A percentile compares a stretch with the other conserved stretches of the same genome.
Evolutionary conservation across 2,797 vertebrate genomes (phyloP).

Genomic region (Hozukius guyotensis): DNA sequence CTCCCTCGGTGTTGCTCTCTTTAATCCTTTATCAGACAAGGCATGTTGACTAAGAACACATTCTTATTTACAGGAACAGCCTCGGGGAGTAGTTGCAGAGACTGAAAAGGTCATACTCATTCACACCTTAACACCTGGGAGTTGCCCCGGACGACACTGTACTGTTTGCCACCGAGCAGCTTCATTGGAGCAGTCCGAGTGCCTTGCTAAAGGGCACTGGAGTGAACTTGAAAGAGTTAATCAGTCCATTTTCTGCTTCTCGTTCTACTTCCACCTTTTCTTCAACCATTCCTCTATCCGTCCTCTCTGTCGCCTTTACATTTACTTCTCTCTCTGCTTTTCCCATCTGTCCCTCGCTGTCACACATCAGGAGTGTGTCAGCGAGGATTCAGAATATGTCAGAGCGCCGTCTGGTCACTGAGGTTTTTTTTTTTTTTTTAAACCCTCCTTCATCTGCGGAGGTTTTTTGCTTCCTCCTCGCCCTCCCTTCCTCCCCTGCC

Average conservation of each 20-base stretch:
- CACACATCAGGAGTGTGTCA: constrained; percentile 57
- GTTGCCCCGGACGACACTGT: not conserved
- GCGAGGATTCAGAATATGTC: constrained; percentile 52
- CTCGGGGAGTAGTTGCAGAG: constrained; percentile 24
- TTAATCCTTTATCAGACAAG: constrained; percentile 30
- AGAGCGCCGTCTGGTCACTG: constrained; percentile 48
- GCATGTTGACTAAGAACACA: constrained; percentile 43
- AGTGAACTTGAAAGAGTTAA: constrained; percentile 24
- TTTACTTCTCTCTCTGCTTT: constrained; percentile 32
- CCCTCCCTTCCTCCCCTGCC: not conserved
- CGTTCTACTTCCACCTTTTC: not conserved
- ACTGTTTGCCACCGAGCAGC: not conserved
- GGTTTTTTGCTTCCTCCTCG: constrained; percentile 1
- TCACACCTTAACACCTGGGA: constrained; percentile 23
- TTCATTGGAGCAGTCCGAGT: not conserved
- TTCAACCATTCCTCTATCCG: not conserved
- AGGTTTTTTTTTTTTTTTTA: not conserved
- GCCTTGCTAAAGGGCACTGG: constrained; percentile 37
- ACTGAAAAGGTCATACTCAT: constrained; percentile 31
- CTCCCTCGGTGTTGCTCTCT: not conserved
- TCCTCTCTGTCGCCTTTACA: constrained; percentile 20
- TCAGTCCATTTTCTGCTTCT: not conserved
- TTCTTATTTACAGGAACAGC: constrained; percentile 46
- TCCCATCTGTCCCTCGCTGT: constrained; percentile 51
- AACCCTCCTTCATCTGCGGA: constrained; percentile 24